Percentiles rank a stretch among this genome's conserved stretches.
Evolutionary conservation across 2,797 vertebrate genomes (phyloP).

Genomic region (Cichlasoma orientale): DNA sequence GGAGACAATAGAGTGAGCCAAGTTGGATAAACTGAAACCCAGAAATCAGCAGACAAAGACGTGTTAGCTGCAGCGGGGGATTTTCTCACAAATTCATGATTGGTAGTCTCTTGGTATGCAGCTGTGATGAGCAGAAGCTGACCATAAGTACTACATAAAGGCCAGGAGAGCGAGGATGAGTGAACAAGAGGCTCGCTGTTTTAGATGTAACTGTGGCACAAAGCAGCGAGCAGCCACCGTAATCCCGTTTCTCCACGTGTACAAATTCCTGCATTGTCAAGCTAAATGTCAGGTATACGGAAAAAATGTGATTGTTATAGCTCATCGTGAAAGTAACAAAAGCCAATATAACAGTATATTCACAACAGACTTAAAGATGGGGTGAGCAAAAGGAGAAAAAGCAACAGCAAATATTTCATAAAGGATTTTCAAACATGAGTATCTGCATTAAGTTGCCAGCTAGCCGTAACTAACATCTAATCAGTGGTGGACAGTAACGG

Average conservation of each 20-base stretch:
- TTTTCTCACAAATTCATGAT: slow-evolving; percentile 2
- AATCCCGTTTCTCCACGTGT: slow-evolving; percentile 15
- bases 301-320: neutral
- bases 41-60: neutral
- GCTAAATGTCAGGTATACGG: slow-evolving; percentile 18
- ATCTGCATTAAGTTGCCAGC: neutral
- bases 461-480: neutral
- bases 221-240: slow-evolving; percentile 5
- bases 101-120: neutral
- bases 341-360: neutral
- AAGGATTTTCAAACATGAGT: neutral
- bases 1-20: neutral
- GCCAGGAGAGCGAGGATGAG: neutral
- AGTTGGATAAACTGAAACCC: neutral
- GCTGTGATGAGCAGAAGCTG: slow-evolving; percentile 20
- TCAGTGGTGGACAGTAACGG: too few relatives aligned
- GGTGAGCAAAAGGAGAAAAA: neutral
- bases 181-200: slow-evolving; percentile 17
- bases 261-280: neutral
- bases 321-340: neutral
- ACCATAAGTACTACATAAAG: neutral
- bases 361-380: neutral
- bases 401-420: neutral
- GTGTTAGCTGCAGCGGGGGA: neutral
- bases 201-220: slow-evolving; percentile 16